Base-by-base conservation (phyloP, 2,888 invertebrate species). In the Nymphalis c-album region DNA sequence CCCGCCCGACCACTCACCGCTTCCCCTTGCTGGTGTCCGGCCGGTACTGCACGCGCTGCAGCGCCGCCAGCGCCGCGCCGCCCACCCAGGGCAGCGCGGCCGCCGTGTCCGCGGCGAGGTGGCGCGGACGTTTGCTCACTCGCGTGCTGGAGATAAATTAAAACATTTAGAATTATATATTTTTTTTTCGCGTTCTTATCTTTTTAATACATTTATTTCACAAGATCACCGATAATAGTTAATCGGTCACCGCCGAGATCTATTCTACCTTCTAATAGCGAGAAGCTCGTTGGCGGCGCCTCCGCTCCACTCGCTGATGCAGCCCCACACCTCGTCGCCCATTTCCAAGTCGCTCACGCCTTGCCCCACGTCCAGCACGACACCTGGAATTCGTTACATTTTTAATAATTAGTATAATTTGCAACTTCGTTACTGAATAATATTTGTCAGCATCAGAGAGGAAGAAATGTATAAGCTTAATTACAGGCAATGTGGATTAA, bases 291-390 rank as follows among this genome's bases (percentile, higher is more conserved):
- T 78, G 47, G 91, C 92, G 0, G 91, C 91, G 0, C 92, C 92
- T 0, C 91, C 91, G 17, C 79, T 77, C 92, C 92, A 93, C 77
- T 93, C 92, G 71, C 86, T 86, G 55, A 91, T 81, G 64, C 89
- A 89, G 67, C 92, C 92, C 92, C 92, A 93, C 71, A 93, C 92
- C 73, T 92, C 92, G 73, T 93, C 92, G 0, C 92, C 92, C 73
- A 92, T 76, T 76, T 93, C 92, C 59, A 93, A 71, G n/a, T 86
- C 83, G 0, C 72, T 70, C 20, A 91, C 92, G 0, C 89, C 90
- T 8, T 78, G 77, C 0, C 92, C 92, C 69, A 91, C 91, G 75
- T 93, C 92, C 55, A 90, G 74, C 6, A 92, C 85, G 62, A 92
- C 88, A 0, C 92, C 92, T 87, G 69, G 1, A 57, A 61, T 50